Conservation (phyloP, 2,888 invertebrate species). For the Fragum fragum region DNA sequence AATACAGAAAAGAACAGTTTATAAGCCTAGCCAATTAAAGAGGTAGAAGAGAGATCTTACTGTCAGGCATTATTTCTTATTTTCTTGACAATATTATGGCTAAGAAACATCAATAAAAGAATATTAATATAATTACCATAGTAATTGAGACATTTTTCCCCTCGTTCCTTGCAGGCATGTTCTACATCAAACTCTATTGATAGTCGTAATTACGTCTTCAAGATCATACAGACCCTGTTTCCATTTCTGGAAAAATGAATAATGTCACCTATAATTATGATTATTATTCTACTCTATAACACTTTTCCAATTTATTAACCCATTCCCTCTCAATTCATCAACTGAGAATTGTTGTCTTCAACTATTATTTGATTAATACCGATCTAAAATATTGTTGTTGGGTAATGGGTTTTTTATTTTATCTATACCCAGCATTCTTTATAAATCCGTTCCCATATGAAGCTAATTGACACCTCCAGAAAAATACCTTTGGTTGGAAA, state of each 20-base stretch:
- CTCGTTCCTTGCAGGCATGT: not conserved
- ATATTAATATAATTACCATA: conserved; percentile 31
- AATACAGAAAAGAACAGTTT: too few species aligned
- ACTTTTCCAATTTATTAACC: not conserved
- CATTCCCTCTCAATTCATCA: too few species aligned
- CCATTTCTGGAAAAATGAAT: not conserved
- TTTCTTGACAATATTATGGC: not conserved
- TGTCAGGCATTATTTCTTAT: conserved; percentile 13
- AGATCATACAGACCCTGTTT: not conserved
- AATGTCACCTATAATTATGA: not conserved
- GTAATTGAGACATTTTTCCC: not conserved
- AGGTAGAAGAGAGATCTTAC: not conserved
- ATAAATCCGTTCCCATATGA: too few species aligned
- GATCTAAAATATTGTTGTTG: too few species aligned
- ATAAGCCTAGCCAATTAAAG: too few species aligned
- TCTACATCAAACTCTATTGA: not conserved
- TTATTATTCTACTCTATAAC: not conserved
- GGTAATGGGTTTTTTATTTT: too few species aligned
- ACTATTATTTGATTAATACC: too few species aligned
- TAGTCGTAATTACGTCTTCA: not conserved
- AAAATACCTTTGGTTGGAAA: too few species aligned
- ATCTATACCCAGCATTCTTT: too few species aligned
- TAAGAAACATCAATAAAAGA: conserved; percentile 16
- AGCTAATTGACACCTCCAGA: too few species aligned
- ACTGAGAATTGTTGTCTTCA: too few species aligned